Base-by-base conservation (phyloP, 1,140 invertebrate genomes). In the Neodiprion fabricii region DNA sequence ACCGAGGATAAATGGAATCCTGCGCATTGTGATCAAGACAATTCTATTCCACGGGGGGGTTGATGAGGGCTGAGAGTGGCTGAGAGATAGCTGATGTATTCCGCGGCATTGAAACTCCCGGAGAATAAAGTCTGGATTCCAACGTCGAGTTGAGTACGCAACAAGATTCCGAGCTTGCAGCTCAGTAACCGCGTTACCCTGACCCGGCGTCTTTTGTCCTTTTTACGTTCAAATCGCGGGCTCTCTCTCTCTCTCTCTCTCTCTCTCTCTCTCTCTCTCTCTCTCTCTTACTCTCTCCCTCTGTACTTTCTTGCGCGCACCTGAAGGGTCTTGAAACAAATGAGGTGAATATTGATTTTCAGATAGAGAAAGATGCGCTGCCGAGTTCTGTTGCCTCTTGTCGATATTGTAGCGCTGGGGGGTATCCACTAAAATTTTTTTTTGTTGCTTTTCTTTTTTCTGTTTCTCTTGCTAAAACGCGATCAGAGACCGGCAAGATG, bases 301-400 rank as follows among this genome's bases (percentile, higher is more conserved):
- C 5, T 14, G 11, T 5, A 12, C 9, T 61, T 12, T 9, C 11
- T 17, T 61, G 4, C 53, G 28, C 28, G 28, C 53, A 61, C 4
- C 53, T 61, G 53, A 61, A 61, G 53, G 53, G 53, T 40, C 53
- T 61, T 61, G 53, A 61, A 61, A 61, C 53, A 61, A 61, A 61
- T 17, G 53, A 61, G 53, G 53, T 61, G 53, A 61, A 61, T 9
- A 61, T 61, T 61, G 53, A 61, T 61, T 61, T 61, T 61, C 53
- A 14, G 53, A 61, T 61, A 61, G 53, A 61, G 53, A 61, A 14
- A 61, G 53, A 14, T 5, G 9, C 53, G n/a, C 5, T 40, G 28
- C 28, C 28, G 28, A 40, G 28, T 40, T 40, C 1, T 0, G 28
- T 40, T 40, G 28, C 28, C 0, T 40, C 28, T 40, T 40, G 28